Evolutionary conservation across 2,888 invertebrate genomes (phyloP).

Genomic region (Spilosoma lubricipeda): DNA sequence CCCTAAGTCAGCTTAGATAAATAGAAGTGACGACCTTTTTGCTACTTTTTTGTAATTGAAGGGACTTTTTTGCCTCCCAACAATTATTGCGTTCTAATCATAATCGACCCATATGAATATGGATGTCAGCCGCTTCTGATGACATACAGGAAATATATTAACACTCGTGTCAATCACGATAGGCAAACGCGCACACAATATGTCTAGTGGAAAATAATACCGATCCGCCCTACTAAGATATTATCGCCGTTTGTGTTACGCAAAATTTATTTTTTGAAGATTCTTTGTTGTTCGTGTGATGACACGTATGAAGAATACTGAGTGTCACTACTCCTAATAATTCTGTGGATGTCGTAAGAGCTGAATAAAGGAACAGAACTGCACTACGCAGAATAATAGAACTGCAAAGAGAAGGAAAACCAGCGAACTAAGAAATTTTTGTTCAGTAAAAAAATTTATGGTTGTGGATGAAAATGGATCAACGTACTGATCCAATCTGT

Average conservation of each 20-base stretch:
- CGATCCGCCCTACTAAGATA: not conserved
- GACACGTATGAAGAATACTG: too few species aligned
- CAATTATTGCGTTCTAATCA: not conserved
- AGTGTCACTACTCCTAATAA: too few species aligned
- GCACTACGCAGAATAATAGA: too few species aligned
- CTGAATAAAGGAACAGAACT: too few species aligned
- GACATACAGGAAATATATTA: not conserved
- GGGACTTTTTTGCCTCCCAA: not conserved
- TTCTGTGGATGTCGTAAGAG: too few species aligned
- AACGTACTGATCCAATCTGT: not conserved
- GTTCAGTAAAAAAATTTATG: too few species aligned
- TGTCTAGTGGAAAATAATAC: not conserved
- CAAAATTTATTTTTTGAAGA: not conserved
- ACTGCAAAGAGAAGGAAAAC: too few species aligned
- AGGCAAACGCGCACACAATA: not conserved
- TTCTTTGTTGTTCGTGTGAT: not conserved
- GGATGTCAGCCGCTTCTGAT: not conserved
- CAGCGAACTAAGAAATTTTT: too few species aligned
- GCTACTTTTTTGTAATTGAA: not conserved
- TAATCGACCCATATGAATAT: not conserved
- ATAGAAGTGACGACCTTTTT: not conserved
- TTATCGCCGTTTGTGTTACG: not conserved
- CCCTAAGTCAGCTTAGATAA: too few species aligned
- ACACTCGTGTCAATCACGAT: not conserved
- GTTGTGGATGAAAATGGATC: too few species aligned